These are phyloP conservation scores for Liparis tanakae DNA, from an alignment of 2,797 vertebrate genomes.

Conservation along the genomic window DNA sequence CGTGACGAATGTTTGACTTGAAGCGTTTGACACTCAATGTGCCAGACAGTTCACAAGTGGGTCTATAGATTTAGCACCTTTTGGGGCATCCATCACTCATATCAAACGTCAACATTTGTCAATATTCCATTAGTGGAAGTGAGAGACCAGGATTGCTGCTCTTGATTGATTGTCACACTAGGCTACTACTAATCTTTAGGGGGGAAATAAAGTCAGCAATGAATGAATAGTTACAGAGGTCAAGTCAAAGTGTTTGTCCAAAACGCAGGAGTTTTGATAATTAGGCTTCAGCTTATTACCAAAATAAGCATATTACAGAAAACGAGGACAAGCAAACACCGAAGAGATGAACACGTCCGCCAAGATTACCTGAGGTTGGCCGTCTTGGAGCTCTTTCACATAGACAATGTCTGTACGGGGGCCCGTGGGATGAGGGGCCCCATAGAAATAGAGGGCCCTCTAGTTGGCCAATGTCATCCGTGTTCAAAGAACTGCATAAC, in stretches of 20 bases:
- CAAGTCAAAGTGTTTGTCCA: slow-evolving; percentile 19
- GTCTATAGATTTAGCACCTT: slow-evolving; percentile 62
- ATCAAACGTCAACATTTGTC: slow-evolving; percentile 67
- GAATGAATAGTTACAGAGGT: slow-evolving; percentile 34
- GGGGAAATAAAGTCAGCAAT: slow-evolving; percentile 39
- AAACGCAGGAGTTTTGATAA: slow-evolving; percentile 6
- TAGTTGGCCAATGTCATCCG: not conserved
- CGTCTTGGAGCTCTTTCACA: no score
- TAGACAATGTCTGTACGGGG: not conserved
- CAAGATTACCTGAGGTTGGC: not conserved
- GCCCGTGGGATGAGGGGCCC: not conserved
- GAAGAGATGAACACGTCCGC: not conserved
- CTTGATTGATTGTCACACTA: slow-evolving; percentile 61
- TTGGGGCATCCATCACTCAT: slow-evolving; percentile 67
- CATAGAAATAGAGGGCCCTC: not conserved
- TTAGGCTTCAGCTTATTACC: not conserved
- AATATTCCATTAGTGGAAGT: slow-evolving; percentile 72
- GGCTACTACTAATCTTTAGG: slow-evolving; percentile 47
- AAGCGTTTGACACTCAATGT: slow-evolving; percentile 53
- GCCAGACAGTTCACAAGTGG: slow-evolving; percentile 59
- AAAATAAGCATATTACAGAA: not conserved
- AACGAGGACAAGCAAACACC: not conserved
- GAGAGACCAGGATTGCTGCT: slow-evolving; percentile 48
- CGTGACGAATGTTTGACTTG: slow-evolving; percentile 37
- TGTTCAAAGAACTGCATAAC: not conserved